Evolutionary conservation across 2,113 vertebrate species (phyloP), one percentile per base, ranked within the genome.

Genomic region (Otocyon megalotis): DNA sequence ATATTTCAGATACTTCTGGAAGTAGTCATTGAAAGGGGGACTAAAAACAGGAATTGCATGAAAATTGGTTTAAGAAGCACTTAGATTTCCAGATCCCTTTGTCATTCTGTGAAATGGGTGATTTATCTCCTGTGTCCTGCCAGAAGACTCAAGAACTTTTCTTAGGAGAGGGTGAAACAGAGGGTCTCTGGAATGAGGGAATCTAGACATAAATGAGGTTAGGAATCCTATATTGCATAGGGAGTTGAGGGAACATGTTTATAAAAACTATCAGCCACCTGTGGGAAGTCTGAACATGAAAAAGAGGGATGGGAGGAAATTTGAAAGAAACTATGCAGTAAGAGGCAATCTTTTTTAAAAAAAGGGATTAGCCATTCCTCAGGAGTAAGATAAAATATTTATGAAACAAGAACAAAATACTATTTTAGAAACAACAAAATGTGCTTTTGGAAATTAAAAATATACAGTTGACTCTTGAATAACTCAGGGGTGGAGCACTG

Each of bases 251-350:
- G 76, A 72, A 80, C 43, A 72, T 35, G 79, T 65, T 74, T 28
- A 88, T 48, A 94, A 32, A 85, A 56, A 74, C 86, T 81, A 87
- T 50, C 15, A 81, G 35, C 48, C 35, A 81, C 79, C 30, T 65
- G 87, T 63, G 35, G 30, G 80, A 90, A 94, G 76, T 94, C 5
- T 65, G 56, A 81, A 81, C 48, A 63, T 94, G 54, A 96, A 81
- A 63, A 48, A 62, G 17, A 53, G 32, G 43, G n/a, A 80, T 54
- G 48, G 35, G 28, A 87, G 94, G 63, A 81, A 96, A 90, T n/a
- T 81, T 87, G 74, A 50, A 94, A 53, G 53, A 81, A 88, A 72
- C 37, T 62, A 60, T 32, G 30, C 30, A 35, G 26, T 60, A 82
- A 88, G 12, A 82, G 65, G 37, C 71, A 94, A 79, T 6, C 4